These are phyloP conservation scores for Sminthopsis crassicaudata DNA, from an alignment of 2,113 vertebrate genomes.

Conservation along the genomic window DNA sequence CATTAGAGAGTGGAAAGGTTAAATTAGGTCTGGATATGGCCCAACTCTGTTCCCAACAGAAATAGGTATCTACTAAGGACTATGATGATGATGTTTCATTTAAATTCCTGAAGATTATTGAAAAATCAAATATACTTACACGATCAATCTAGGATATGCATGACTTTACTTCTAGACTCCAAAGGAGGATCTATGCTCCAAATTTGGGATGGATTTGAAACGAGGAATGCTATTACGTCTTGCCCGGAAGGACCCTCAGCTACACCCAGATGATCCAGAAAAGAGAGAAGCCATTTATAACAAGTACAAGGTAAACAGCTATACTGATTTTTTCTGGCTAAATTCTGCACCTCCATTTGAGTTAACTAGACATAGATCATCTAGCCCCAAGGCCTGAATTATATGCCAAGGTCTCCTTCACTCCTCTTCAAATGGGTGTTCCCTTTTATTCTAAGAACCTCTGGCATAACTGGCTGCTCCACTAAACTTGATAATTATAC, in stretches of 20 bases:
- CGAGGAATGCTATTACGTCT: constrained; percentile 94
- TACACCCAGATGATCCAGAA: constrained; percentile 87
- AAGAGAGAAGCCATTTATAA: constrained; percentile 88
- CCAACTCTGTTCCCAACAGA: neutral
- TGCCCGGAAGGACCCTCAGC: constrained; percentile 85
- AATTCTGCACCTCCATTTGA: neutral
- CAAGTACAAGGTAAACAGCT: constrained; percentile 90
- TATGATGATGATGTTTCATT: neutral
- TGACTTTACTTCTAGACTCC: constrained; percentile 86
- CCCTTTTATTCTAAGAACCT: neutral
- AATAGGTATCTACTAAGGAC: neutral
- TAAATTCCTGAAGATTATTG: neutral
- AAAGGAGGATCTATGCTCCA: constrained; percentile 92
- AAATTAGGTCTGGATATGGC: neutral
- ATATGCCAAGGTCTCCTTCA: neutral
- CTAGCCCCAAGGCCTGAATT: neutral
- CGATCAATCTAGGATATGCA: neutral
- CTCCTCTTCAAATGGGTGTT: neutral
- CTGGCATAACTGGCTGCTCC: neutral
- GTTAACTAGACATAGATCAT: neutral
- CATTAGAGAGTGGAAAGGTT: neutral
- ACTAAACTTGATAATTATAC: neutral
- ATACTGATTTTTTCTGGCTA: neutral
- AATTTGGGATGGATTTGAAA: constrained; percentile 96
- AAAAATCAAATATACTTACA: neutral